Base-by-base conservation (phyloP, 1,140 invertebrate species). In the Tetramorium alpestre region DNA sequence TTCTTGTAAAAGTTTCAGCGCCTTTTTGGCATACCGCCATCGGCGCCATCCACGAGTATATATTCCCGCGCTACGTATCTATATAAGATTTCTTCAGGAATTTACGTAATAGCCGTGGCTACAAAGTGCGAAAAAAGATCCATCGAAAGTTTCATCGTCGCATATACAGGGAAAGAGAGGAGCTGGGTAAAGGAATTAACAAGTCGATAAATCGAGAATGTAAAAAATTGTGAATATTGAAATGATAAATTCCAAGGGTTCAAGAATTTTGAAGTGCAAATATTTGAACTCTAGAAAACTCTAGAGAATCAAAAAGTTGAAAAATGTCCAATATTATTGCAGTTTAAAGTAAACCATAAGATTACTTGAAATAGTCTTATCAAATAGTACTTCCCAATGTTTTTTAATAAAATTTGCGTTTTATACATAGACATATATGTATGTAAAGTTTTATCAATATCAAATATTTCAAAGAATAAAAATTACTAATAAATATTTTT, bases 1-100 rank as follows among this genome's bases (percentile, higher is more conserved):
- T 75, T 72, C 85, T 73, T 76, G 22, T 67, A 65, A 85, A 85
- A 85, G 82, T 85, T 85, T 77, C 82, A 51, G 47, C 73, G 33
- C 47, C 62, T 78, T 41, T 5, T 33, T 78, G 73, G 73, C 82
- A 28, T 33, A 73, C 69, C 69, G 69, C 80, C 54, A 84, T 84
- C 54, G 69, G 41, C 80, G 28, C 22, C 22, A 22, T 22, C 38
- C 67, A 11, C 28, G 11, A n/a, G 22, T 28, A 47, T 77, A 82
- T 47, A 49, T 25, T 7, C 10, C 8, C 54, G 49, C 13, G 16
- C 56, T 67, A 25, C 25, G 41, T 58, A 82, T 58, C 51, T 54
- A 38, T 49, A 56, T 60, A 73, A 84, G 69, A 73, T 84, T 47
- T 84, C 54, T 25, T 25, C 54, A 16, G 54, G 18, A 73, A 84